A percentile compares a stretch with the other conserved stretches of the same genome.
phyloP scores from a whole-genome alignment of 2,888 invertebrate genomes.

The Druceiella hillmani region DNA sequence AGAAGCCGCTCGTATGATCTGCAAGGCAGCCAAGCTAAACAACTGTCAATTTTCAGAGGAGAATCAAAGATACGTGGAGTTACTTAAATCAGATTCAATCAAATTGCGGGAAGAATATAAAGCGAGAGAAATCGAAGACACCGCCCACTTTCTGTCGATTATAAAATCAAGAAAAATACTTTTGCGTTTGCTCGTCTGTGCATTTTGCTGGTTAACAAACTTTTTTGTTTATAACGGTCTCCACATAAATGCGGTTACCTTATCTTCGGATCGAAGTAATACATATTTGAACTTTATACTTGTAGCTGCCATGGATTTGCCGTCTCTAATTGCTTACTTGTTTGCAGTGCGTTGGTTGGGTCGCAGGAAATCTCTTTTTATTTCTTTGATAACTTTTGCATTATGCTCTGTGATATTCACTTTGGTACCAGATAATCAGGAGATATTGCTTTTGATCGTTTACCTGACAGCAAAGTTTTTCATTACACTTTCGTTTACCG shows the following conservation, averaged over 20 bases:
- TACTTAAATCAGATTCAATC: background rate
- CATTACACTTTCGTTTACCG: background rate
- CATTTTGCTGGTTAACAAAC: slow-evolving; percentile 60
- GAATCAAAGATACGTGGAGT: background rate
- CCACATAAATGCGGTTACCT: slow-evolving; percentile 56
- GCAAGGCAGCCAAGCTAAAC: background rate
- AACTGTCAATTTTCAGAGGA: background rate
- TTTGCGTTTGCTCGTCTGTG: slow-evolving; percentile 38
- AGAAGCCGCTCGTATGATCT: background rate
- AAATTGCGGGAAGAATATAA: background rate
- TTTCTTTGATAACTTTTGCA: too few relatives aligned
- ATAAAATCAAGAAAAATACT: background rate
- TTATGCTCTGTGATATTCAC: too few relatives aligned
- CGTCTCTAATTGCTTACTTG: slow-evolving; percentile 51
- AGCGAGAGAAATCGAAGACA: background rate
- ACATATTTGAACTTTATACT: slow-evolving; percentile 46
- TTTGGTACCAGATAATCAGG: slow-evolving; percentile 32
- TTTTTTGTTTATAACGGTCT: slow-evolving; percentile 63
- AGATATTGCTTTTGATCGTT: background rate
- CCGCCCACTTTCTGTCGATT: background rate
- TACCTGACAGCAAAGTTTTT: slow-evolving; percentile 1
- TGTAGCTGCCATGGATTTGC: slow-evolving; percentile 36
- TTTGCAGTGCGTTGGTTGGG: slow-evolving; percentile 50
- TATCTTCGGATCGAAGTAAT: slow-evolving; percentile 56
- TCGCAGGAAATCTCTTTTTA: slow-evolving; percentile 43